Conservation (phyloP, 2,888 invertebrate genomes). For the Camponotus fellah region DNA sequence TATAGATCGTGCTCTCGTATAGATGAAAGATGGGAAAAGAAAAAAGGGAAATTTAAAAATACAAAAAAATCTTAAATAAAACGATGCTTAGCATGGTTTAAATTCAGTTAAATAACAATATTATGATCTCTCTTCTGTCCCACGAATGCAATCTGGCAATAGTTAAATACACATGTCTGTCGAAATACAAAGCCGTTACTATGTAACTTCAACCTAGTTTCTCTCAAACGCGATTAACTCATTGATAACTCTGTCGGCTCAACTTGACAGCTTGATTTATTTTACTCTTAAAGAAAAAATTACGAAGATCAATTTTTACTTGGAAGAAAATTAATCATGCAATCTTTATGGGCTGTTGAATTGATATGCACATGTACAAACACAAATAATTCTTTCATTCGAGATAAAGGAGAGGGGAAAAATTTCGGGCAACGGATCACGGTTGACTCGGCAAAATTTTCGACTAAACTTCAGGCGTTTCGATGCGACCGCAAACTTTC, state of each 20-base stretch:
- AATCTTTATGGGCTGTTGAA: not conserved
- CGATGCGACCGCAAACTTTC: slow-evolving; percentile 61
- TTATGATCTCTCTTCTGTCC: not conserved
- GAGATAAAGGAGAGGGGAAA: slow-evolving; percentile 11
- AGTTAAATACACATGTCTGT: not conserved
- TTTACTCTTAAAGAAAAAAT: not conserved
- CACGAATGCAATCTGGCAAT: not conserved
- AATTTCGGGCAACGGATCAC: slow-evolving; percentile 1
- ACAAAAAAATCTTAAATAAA: not conserved
- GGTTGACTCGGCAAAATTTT: slow-evolving; percentile 16
- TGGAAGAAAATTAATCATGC: not conserved
- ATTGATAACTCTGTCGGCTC: slow-evolving; percentile 12
- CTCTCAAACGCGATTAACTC: slow-evolving; percentile 6
- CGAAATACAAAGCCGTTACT: slow-evolving; percentile 39
- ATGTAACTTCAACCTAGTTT: slow-evolving; percentile 17
- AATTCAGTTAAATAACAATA: slow-evolving; percentile 1
- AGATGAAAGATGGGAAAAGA: not conserved
- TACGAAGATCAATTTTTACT: not conserved
- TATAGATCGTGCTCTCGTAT: not conserved
- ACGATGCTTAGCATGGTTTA: not conserved
- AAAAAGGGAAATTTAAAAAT: not conserved
- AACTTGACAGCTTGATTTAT: not conserved
- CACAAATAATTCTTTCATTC: slow-evolving; percentile 19
- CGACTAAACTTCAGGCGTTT: slow-evolving; percentile 62
- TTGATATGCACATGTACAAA: not conserved